phyloP scores from a whole-genome alignment of 2,113 vertebrate species.

The Abramis brama region DNA sequence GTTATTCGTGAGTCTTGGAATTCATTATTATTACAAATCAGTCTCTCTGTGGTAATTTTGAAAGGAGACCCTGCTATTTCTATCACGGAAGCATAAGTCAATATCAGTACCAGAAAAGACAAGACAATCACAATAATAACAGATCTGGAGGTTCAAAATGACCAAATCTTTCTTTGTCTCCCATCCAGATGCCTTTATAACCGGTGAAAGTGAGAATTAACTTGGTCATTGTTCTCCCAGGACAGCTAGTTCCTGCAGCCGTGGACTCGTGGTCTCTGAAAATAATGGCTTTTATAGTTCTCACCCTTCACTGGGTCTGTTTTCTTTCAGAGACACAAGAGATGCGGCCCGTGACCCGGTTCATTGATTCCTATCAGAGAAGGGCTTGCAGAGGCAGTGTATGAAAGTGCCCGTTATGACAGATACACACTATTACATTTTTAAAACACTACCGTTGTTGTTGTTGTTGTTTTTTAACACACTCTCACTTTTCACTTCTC shows the following conservation, averaged over 20 bases:
- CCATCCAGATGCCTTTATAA: constrained; percentile 3
- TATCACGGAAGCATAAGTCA: background rate
- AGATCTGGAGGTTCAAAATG: background rate
- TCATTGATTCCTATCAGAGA: constrained; percentile 40
- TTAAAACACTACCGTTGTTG: background rate
- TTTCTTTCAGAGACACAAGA: constrained; percentile 33
- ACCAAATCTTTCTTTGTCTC: constrained; percentile 14
- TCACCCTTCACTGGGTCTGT: constrained; percentile 26
- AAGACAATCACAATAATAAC: background rate
- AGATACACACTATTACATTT: constrained; percentile 18
- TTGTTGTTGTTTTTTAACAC: background rate
- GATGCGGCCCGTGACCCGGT: constrained; percentile 35
- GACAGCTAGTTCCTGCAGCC: constrained; percentile 11
- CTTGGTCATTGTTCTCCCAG: background rate
- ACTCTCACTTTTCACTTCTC: constrained; percentile 1
- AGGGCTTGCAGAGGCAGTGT: constrained; percentile 15
- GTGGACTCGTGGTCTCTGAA: constrained; percentile 27
- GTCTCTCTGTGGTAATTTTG: background rate
- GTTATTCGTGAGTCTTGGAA: too few relatives aligned
- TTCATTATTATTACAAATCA: background rate
- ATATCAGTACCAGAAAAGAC: background rate
- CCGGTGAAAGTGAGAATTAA: background rate
- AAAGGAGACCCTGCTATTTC: background rate
- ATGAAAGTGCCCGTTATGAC: background rate
- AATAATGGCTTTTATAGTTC: constrained; percentile 48